Percentiles rank a stretch among this genome's conserved stretches.
Conservation (phyloP, 2,797 vertebrate genomes). For the Ctenopoma multispine region DNA sequence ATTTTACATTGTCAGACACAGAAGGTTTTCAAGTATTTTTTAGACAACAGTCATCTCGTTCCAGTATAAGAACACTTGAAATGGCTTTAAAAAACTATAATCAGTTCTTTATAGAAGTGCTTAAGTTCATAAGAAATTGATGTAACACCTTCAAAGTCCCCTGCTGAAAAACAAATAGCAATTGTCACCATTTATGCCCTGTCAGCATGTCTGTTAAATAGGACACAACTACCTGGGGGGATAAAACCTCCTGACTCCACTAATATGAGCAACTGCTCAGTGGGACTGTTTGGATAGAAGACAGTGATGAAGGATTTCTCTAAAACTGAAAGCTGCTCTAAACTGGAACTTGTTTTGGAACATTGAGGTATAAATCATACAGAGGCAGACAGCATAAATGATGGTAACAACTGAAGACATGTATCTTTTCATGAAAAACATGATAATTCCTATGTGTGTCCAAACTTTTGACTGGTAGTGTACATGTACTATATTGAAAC, state of each 20-base stretch:
- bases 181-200: slow-evolving; percentile 58
- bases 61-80: slow-evolving; percentile 20
- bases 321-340: slow-evolving; percentile 23
- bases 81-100: not conserved
- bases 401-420: too few relatives aligned
- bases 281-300: slow-evolving; percentile 49
- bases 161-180: slow-evolving; percentile 65
- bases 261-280: slow-evolving; percentile 49
- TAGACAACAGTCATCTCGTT: slow-evolving; percentile 10
- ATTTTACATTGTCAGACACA: slow-evolving; percentile 6
- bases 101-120: slow-evolving; percentile 1
- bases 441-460: too few relatives aligned
- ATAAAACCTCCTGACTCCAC: slow-evolving; percentile 47
- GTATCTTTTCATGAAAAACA: too few relatives aligned
- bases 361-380: slow-evolving; percentile 11
- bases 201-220: slow-evolving; percentile 61
- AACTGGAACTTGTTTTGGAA: slow-evolving; percentile 13
- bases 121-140: slow-evolving; percentile 43
- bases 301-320: slow-evolving; percentile 42
- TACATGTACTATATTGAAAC: too few relatives aligned
- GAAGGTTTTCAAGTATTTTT: not conserved
- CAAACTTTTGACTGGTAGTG: too few relatives aligned
- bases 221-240: slow-evolving; percentile 41
- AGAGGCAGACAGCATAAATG: slow-evolving; percentile 7
- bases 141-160: slow-evolving; percentile 51